A percentile compares a stretch with the other conserved stretches of the same genome.
phyloP scores from a whole-genome alignment of 2,888 invertebrate genomes.

The Hoplodrina ambigua region DNA sequence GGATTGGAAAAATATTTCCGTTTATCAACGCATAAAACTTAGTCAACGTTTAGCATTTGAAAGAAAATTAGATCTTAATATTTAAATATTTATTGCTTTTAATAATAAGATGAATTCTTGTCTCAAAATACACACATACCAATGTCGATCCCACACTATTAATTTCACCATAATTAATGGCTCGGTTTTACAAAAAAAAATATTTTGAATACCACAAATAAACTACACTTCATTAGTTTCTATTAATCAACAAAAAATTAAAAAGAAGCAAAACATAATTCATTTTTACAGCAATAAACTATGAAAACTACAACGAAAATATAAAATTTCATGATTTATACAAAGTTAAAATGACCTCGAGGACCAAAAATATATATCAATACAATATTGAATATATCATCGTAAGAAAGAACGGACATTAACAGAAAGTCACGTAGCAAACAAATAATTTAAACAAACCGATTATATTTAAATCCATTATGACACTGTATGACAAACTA shows the following conservation, averaged over 20 bases:
- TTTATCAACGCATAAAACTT: too few relatives aligned
- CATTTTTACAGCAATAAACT: constrained; percentile 52
- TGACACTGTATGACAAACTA: constrained; percentile 78
- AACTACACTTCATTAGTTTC: constrained; percentile 45
- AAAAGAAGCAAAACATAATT: constrained; percentile 50
- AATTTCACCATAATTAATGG: constrained; percentile 55
- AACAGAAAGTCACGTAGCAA: constrained; percentile 81
- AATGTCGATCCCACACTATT: constrained; percentile 44
- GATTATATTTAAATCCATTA: constrained; percentile 76
- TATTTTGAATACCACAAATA: constrained; percentile 56
- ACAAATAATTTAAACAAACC: constrained; percentile 78
- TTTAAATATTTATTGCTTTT: neutral
- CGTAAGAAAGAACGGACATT: constrained; percentile 72
- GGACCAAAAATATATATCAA: constrained; percentile 54
- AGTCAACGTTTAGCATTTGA: neutral
- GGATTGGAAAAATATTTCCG: too few relatives aligned
- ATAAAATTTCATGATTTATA: constrained; percentile 57
- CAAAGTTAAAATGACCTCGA: constrained; percentile 55
- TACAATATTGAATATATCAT: constrained; percentile 63
- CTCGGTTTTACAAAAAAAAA: constrained; percentile 50
- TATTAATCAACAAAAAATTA: constrained; percentile 61
- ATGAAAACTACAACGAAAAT: constrained; percentile 36
- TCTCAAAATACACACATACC: constrained; percentile 48
- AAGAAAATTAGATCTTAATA: neutral
- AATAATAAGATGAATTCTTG: constrained; percentile 10